Conservation (phyloP, 2,113 vertebrate species). For the Zosterops lateralis region DNA sequence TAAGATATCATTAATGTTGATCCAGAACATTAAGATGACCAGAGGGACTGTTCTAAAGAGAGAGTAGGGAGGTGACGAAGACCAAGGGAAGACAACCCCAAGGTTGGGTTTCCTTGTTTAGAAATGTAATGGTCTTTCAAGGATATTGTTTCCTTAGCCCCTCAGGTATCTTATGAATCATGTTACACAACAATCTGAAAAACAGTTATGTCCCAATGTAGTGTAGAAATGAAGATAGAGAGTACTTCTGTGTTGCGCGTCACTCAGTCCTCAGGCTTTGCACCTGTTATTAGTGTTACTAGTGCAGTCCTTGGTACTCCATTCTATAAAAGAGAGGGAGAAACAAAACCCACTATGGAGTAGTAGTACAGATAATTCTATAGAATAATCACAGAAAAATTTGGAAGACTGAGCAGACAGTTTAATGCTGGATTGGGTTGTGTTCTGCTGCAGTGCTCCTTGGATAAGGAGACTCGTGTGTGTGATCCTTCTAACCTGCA, state of each 20-base stretch:
- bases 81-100: background rate
- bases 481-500: background rate
- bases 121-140: background rate
- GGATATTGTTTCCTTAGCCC: background rate
- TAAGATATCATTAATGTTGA: background rate
- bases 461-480: background rate
- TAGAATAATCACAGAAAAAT: background rate
- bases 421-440: background rate
- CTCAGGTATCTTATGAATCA: background rate
- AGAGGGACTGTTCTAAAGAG: background rate
- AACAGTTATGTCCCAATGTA: background rate
- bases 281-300: background rate
- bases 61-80: background rate
- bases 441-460: background rate
- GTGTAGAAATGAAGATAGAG: background rate
- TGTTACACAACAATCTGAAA: background rate
- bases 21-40: background rate
- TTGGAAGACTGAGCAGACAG: background rate
- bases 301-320: background rate
- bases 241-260: background rate
- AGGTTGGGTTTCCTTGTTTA: background rate
- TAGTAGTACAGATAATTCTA: background rate
- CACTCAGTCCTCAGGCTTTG: background rate
- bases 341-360: background rate
- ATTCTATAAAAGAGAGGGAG: background rate